A percentile compares a stretch with the other conserved stretches of the same genome.
These are phyloP conservation scores for Lamprotornis superbus DNA, from an alignment of 2,113 vertebrate species.

Conservation along the genomic window DNA sequence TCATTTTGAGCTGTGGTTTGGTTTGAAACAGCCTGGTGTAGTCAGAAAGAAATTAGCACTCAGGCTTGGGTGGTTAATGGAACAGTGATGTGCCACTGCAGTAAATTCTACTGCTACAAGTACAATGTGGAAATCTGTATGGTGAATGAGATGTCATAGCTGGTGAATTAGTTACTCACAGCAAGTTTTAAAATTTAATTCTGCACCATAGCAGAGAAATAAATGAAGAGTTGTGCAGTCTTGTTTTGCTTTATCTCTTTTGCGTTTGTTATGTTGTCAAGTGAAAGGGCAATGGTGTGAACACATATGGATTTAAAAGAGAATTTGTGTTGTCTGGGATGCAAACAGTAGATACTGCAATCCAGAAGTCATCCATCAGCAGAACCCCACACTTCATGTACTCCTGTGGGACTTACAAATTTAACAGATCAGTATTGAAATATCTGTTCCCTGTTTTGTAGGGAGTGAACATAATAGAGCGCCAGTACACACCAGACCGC, in stretches of 20 bases:
- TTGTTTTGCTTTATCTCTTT: neutral
- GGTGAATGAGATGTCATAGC: neutral
- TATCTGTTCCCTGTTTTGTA: slow-evolving; percentile 28
- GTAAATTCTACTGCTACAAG: neutral
- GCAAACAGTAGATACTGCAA: neutral
- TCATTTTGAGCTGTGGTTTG: neutral
- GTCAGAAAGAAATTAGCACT: neutral
- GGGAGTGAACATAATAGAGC: slow-evolving; percentile 84
- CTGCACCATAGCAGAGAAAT: neutral
- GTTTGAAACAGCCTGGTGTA: neutral
- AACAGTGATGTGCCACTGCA: neutral
- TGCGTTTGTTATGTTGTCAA: neutral
- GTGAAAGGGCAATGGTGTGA: neutral
- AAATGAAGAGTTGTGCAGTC: neutral
- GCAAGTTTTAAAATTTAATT: neutral
- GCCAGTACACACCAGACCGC: slow-evolving; percentile 83
- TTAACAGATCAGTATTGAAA: neutral
- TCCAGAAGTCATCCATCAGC: neutral
- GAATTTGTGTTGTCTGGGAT: neutral
- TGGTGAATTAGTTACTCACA: neutral
- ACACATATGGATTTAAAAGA: neutral
- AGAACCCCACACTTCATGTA: neutral
- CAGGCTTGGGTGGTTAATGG: neutral
- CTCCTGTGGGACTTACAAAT: neutral
- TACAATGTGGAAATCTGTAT: neutral